These are phyloP conservation scores for Dusona sp. DNA, from an alignment of 2,888 invertebrate genomes.

Conservation along the genomic window DNA sequence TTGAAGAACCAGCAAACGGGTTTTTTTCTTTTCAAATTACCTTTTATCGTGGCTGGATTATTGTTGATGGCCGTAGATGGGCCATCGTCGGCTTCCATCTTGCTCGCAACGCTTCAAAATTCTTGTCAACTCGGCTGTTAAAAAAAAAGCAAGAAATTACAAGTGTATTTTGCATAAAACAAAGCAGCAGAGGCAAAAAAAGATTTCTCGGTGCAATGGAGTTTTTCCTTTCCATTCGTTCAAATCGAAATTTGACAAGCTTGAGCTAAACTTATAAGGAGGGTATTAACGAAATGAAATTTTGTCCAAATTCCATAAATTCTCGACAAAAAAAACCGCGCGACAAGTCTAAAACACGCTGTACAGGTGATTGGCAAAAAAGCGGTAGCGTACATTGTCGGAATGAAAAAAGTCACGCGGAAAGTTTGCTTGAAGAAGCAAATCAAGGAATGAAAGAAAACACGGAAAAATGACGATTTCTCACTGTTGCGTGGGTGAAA, in stretches of 20 bases:
- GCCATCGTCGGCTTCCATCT: slow-evolving; percentile 83
- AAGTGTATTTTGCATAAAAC: background rate
- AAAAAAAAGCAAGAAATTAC: slow-evolving; percentile 26
- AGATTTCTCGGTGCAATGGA: background rate
- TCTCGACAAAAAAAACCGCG: slow-evolving; percentile 13
- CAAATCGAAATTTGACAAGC: background rate
- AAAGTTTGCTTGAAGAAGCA: background rate
- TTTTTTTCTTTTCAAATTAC: slow-evolving; percentile 69
- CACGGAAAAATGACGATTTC: slow-evolving; percentile 68
- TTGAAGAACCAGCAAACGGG: background rate
- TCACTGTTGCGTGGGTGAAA: slow-evolving; percentile 30
- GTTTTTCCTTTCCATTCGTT: background rate
- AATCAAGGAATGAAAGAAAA: slow-evolving; percentile 74
- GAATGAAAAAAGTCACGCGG: background rate
- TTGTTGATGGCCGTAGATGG: slow-evolving; percentile 80
- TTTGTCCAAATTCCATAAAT: background rate
- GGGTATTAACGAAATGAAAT: background rate
- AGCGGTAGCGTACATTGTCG: slow-evolving; percentile 7
- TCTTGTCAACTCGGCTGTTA: slow-evolving; percentile 11
- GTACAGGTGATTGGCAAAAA: slow-evolving; percentile 34
- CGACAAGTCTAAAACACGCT: slow-evolving; percentile 16
- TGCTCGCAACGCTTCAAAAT: slow-evolving; percentile 65
- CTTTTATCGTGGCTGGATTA: slow-evolving; percentile 81
- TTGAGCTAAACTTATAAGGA: background rate
- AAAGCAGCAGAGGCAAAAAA: background rate